These are phyloP conservation scores for Oncorhynchus clarkii DNA, from an alignment of 2,113 vertebrate genomes.

Conservation along the genomic window DNA sequence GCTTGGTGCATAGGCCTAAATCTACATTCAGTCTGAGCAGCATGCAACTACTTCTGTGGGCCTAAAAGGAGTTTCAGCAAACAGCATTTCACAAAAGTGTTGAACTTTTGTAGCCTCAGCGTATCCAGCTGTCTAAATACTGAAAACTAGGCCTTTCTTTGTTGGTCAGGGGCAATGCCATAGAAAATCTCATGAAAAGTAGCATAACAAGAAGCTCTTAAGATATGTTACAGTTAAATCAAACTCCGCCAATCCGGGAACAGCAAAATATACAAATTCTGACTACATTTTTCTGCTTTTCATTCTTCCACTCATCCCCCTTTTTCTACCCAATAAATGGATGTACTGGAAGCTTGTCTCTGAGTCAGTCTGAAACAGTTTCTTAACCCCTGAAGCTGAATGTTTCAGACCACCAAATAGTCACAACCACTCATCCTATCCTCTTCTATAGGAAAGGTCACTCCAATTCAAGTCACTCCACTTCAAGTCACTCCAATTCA, in stretches of 20 bases:
- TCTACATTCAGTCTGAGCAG: not conserved
- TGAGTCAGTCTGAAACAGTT: conserved; percentile 54
- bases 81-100: not conserved
- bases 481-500: too few relatives aligned
- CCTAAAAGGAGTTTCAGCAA: not conserved
- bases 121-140: conserved; percentile 42
- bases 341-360: conserved; percentile 57
- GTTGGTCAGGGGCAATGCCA: not conserved
- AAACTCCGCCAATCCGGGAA: conserved; percentile 9
- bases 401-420: conserved; percentile 31
- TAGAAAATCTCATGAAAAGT: conserved; percentile 14
- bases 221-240: conserved; percentile 7
- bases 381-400: conserved; percentile 40
- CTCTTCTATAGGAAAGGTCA: conserved; percentile 11
- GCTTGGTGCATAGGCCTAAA: too few relatives aligned
- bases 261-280: conserved; percentile 39
- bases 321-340: not conserved
- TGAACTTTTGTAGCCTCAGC: conserved; percentile 1
- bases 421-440: conserved; percentile 24
- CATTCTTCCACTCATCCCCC: not conserved
- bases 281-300: conserved; percentile 39
- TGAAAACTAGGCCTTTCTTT: not conserved
- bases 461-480: too few relatives aligned
- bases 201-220: conserved; percentile 4
- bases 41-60: not conserved